phyloP scores from a whole-genome alignment of 2,888 invertebrate genomes.

The Drosophila melanocephala region DNA sequence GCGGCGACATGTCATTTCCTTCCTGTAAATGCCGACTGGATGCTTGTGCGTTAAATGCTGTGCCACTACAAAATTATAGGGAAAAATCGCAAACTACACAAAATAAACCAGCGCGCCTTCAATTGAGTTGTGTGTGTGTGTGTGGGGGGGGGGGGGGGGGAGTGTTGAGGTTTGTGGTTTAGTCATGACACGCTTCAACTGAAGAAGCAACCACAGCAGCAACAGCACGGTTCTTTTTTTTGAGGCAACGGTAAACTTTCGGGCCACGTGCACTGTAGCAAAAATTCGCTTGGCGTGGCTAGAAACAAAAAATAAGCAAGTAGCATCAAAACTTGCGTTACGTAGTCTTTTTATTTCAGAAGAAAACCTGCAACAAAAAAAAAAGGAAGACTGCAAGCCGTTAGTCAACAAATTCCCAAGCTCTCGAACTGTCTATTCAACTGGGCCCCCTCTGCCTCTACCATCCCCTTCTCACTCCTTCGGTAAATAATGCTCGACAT shows the following conservation, averaged over 20 bases:
- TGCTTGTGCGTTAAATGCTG: conserved; percentile 66
- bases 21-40: conserved; percentile 44
- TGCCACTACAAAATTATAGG: conserved; percentile 57
- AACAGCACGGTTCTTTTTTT: conserved; percentile 16
- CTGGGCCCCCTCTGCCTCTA: background rate
- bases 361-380: conserved; percentile 49
- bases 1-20: conserved; percentile 79
- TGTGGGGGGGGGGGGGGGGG: conserved; percentile 4
- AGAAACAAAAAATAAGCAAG: conserved; percentile 11
- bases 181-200: conserved; percentile 58
- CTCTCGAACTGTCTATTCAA: conserved; percentile 18
- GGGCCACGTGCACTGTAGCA: conserved; percentile 63
- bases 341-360: conserved; percentile 55
- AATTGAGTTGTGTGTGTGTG: conserved; percentile 31
- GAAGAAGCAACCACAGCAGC: conserved; percentile 18
- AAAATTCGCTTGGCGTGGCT: conserved; percentile 63
- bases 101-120: conserved; percentile 43
- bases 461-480: background rate
- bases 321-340: conserved; percentile 58
- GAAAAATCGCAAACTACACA: conserved; percentile 35
- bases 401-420: conserved; percentile 37
- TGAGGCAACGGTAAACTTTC: conserved; percentile 52
- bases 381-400: conserved; percentile 2
- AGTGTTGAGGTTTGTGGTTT: conserved; percentile 15
- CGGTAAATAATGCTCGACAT: conserved; percentile 14